A percentile compares a stretch with the other conserved stretches of the same genome.
These are phyloP conservation scores for Cosmia pyralina DNA, from an alignment of 2,888 invertebrate genomes.

Conservation along the genomic window DNA sequence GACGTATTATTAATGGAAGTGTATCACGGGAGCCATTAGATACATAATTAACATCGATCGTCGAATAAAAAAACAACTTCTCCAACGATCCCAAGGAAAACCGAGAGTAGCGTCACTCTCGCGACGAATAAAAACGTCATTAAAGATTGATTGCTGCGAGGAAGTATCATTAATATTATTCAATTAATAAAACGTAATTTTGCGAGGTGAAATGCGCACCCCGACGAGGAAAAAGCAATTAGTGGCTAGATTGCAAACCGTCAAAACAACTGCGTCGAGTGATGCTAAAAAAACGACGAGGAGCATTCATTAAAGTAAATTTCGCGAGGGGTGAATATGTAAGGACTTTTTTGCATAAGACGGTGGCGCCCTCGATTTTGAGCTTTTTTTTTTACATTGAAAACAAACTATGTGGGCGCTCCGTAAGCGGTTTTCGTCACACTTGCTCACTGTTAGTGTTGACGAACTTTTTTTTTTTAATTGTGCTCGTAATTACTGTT, in stretches of 20 bases:
- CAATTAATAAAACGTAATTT: constrained; percentile 90
- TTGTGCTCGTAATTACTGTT: constrained; percentile 88
- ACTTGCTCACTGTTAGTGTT: constrained; percentile 84
- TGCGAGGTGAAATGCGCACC: constrained; percentile 86
- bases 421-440: constrained; percentile 89
- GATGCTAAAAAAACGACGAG: constrained; percentile 83
- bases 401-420: constrained; percentile 89
- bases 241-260: constrained; percentile 90
- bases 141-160: constrained; percentile 88
- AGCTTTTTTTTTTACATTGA: constrained; percentile 81
- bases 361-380: constrained; percentile 86
- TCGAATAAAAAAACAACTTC: constrained; percentile 80
- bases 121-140: constrained; percentile 89
- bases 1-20: constrained; percentile 89
- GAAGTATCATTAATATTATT: constrained; percentile 90
- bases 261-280: constrained; percentile 89
- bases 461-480: constrained; percentile 88
- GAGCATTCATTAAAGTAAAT: constrained; percentile 89
- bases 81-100: constrained; percentile 75
- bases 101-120: constrained; percentile 82
- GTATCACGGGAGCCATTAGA: constrained; percentile 90
- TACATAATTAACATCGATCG: constrained; percentile 89
- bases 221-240: constrained; percentile 90
- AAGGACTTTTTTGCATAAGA: constrained; percentile 90
- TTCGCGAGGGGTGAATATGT: constrained; percentile 90